Evolutionary conservation across 1,140 invertebrate species (phyloP).

Genomic region (Bombus soroeensis): DNA sequence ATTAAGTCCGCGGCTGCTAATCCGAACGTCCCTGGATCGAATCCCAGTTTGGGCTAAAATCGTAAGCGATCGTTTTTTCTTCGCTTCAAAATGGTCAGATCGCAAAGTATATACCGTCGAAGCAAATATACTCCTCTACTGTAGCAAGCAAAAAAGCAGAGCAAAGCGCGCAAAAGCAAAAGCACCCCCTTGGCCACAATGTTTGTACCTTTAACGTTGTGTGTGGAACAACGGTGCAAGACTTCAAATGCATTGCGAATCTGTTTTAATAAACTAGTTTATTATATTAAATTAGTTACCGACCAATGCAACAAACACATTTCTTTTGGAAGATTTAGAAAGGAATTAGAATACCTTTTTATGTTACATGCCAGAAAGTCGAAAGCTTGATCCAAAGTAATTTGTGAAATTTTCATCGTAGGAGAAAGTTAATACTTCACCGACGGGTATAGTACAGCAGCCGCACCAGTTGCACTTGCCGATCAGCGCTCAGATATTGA

Average conservation of each 20-base stretch:
- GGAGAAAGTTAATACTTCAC: conserved; percentile 74
- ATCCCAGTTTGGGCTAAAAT: neutral
- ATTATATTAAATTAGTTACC: neutral
- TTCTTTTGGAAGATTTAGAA: neutral
- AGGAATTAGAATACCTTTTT: neutral
- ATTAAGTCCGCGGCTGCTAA: neutral
- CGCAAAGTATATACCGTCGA: neutral
- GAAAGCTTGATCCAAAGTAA: neutral
- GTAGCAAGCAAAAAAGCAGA: neutral
- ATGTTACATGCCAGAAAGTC: neutral
- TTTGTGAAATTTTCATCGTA: conserved; percentile 45
- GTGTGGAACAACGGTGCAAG: conserved; percentile 58
- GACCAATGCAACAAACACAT: neutral
- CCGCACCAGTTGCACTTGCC: conserved; percentile 79
- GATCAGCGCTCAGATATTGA: conserved; percentile 81
- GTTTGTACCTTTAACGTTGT: conserved; percentile 37
- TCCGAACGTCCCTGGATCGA: conserved; percentile 12
- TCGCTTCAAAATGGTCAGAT: conserved; percentile 14
- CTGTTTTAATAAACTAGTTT: neutral
- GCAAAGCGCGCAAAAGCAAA: no score
- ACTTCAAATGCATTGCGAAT: neutral
- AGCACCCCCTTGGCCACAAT: conserved; percentile 34
- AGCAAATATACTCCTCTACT: no score
- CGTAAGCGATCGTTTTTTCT: neutral
- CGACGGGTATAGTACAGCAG: conserved; percentile 71